Base-by-base conservation (phyloP, 2,113 vertebrate species). In the Chlorocebus sabaeus region DNA sequence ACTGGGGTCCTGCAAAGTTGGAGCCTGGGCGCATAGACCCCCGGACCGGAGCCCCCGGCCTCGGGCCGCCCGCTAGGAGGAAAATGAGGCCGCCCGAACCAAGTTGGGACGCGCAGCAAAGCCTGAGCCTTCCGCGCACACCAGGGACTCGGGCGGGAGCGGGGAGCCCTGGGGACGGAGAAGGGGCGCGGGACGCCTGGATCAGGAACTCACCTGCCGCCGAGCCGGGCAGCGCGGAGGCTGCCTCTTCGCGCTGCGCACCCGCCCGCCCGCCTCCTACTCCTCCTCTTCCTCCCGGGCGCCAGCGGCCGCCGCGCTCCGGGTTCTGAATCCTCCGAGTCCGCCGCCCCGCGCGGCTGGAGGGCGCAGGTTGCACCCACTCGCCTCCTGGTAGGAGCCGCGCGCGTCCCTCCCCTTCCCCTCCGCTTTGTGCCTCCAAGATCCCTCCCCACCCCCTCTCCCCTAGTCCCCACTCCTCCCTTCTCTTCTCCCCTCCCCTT, bases 201-300 rank as follows among this genome's bases (percentile, higher is more conserved):
- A 78, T 82, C 76, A 14, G 27, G 76, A 80, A 97, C 97, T 98
- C 97, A 98, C 98, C 98, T 97, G 96, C 91, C 38, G 17, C 91
- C 45, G 16, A 79, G 82, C 79, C 73, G 6, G 88, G 88, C 95
- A 20, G 94, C 45, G 16, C 86, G 20, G n/a, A 40, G 72, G 92
- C 96, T 18, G 80, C 84, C 88, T n/a, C 73, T 59, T 14, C 3
- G 50, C 50, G 70, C 94, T 16, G 90, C 86, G 85, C 96, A 11
- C 78, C 93, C 73, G 35, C 79, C 52, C 18, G 61, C 67, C 68
- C n/a, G 78, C 89, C 79, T 22, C 1, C 40, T 68, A 14, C 72
- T 50, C 78, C 89, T 78, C 48, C 43, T 17, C 27, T 61, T 70
- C 59, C 75, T 81, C 85, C 81, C 67, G 35, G 84, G 61, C 67